Evolutionary conservation across 2,888 invertebrate species (phyloP), one percentile per base, ranked within the genome.

Genomic region (Anoplius nigerrimus): DNA sequence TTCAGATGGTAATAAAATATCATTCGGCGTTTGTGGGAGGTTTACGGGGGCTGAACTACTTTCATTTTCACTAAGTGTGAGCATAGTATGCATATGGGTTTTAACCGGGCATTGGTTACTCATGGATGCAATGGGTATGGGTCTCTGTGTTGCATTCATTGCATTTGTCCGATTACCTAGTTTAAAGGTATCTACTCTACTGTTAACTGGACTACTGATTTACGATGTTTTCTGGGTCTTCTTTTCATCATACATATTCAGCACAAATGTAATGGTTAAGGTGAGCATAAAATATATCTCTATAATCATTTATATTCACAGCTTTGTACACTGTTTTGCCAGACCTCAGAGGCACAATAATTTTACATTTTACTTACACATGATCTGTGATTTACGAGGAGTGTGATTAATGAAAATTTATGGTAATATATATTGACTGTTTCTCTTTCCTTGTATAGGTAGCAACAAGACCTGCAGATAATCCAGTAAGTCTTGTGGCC

Each of bases 191-290:
- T 98, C 98, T 62, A 98, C 98, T 20, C 90, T 98, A 71, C 92
- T 98, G 78, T 92, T 98, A 81, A 97, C 98, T 55, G 98, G 98
- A 34, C 91, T 98, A 79, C 92, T 98, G 71, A 94, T 97, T 66
- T 98, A 98, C 89, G 98, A 98, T 90, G 98, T 98, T 48, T 98
- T 98, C 90, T 98, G 98, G 98, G 98, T 98, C 60, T 98, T 98
- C 91, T 98, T 98, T 91, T 98, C 98, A 2, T 98, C 98, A 0
- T 98, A 98, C 89, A 97, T 98, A 88, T 98, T 98, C 91, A 98
- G 97, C 90, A 96, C 98, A 84, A 98, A 98, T 88, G 98, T 98
- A 78, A 98, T 98, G 98, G 98, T 98, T 76, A 98, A 98, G 90
- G 95, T 95, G 89, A 93, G 93, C 90, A 43, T 62, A 8, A 21